Percentiles rank a stretch among this genome's conserved stretches.
Evolutionary conservation across 1,140 invertebrate genomes (phyloP).

Genomic region (Atta texana): DNA sequence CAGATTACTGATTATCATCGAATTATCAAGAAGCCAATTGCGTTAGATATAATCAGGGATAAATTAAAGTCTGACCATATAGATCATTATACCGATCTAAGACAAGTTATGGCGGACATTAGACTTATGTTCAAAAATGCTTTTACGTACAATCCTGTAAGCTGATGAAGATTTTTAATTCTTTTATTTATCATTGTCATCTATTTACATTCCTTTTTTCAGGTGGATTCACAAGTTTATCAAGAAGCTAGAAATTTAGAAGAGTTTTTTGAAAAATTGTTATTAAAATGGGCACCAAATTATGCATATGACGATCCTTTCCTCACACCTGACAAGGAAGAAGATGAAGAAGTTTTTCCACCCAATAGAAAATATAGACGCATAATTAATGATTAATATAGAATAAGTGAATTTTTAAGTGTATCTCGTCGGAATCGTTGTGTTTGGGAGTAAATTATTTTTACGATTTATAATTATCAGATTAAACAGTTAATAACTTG

Average conservation of each 20-base stretch:
- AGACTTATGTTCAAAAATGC: constrained; percentile 96
- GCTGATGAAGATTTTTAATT: constrained; percentile 68
- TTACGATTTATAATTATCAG: constrained; percentile 2
- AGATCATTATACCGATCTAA: constrained; percentile 91
- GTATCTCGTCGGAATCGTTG: neutral
- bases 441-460: constrained; percentile 13
- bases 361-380: constrained; percentile 87
- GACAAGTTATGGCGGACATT: constrained; percentile 93
- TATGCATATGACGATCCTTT: constrained; percentile 88
- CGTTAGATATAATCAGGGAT: constrained; percentile 92
- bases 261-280: constrained; percentile 94
- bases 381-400: constrained; percentile 86
- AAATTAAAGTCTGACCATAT: constrained; percentile 91
- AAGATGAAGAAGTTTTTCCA: constrained; percentile 86
- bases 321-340: constrained; percentile 82
- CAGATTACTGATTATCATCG: constrained; percentile 93
- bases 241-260: constrained; percentile 94
- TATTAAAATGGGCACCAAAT: constrained; percentile 93
- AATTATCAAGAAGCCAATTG: constrained; percentile 93
- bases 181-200: neutral
- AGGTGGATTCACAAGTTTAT: constrained; percentile 94
- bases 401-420: constrained; percentile 14
- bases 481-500: constrained; percentile 19
- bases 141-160: constrained; percentile 93
- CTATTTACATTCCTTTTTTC: constrained; percentile 64